Base-by-base conservation (phyloP, 2,888 invertebrate genomes). In the Nasonovia ribisnigri region DNA sequence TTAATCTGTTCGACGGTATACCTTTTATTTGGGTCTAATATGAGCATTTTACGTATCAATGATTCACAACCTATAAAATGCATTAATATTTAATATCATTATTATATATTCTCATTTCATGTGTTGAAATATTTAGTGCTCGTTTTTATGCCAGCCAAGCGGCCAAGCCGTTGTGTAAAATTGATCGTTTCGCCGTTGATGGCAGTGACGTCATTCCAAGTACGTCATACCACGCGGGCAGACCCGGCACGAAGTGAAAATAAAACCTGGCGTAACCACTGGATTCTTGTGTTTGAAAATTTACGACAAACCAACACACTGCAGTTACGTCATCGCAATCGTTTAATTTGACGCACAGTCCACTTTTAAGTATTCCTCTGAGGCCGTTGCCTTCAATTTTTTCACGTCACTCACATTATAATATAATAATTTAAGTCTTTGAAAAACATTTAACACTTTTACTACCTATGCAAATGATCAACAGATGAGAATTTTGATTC, bases 1-100 rank as follows among this genome's bases (percentile, higher is more conserved):
- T 98, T 98, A 95, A 99, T 98, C 96, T 99, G 98, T 94, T 97
- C 97, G 95, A 99, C 98, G 43, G 98, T 98, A 96, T 98, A 98
- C 95, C 99, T 97, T 96, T 98, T 98, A 95, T 97, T 97, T 24
- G 99, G 99, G 95, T 99, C 99, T 95, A 99, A 96, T 94, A 99
- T 98, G 95, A 99, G 96, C 99, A 99, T 99, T 96, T 98, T 98
- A 84, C 99, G 97, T 95, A 99, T 98, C 95, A 99, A 96, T 95
- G 98, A 98, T 96, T 99, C 99, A 96, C 99, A 99, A 96, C 99
- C 99, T 98, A 97, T n/a, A 77, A 86, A 92, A 84, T 42, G 26
- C 24, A 46, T 20, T 89, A 54, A 46, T 26, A n/a, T 60, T 86
- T 46, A 48, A 46, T 24, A 60, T 48, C 36, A 46, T 84, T 84